phyloP scores from a whole-genome alignment of 2,113 vertebrate species.

The Gymnarchus niloticus region DNA sequence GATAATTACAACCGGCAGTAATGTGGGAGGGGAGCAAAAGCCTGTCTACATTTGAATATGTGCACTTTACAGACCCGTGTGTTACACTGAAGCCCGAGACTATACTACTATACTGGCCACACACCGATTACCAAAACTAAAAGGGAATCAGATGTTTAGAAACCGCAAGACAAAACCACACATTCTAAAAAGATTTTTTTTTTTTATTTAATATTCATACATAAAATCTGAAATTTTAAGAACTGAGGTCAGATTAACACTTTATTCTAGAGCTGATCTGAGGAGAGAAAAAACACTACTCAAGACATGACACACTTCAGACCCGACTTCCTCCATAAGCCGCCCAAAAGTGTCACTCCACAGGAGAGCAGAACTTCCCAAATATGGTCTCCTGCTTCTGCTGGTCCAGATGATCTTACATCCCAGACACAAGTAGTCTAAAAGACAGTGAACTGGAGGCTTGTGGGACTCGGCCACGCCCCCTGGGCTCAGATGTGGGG shows the following conservation, averaged over 20 bases:
- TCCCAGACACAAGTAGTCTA: not conserved
- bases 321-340: too few relatives aligned
- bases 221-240: not conserved
- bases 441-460: not conserved
- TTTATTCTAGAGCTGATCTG: not conserved
- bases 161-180: not conserved
- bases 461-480: too few relatives aligned
- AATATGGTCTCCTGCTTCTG: not conserved
- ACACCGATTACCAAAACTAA: not conserved
- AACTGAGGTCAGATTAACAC: not conserved
- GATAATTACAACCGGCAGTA: not conserved
- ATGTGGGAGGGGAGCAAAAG: not conserved
- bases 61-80: not conserved
- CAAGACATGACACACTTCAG: too few relatives aligned
- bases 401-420: not conserved
- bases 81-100: not conserved
- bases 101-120: not conserved
- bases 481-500: constrained; percentile 56
- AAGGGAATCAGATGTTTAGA: not conserved
- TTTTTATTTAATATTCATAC: not conserved
- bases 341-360: not conserved
- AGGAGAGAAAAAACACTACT: not conserved
- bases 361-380: not conserved
- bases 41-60: not conserved
- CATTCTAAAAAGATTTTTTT: constrained; percentile 6